A percentile compares a stretch with the other conserved stretches of the same genome.
Evolutionary conservation across 2,797 vertebrate genomes (phyloP).

Genomic region (Gymnoscopelus braueri): DNA sequence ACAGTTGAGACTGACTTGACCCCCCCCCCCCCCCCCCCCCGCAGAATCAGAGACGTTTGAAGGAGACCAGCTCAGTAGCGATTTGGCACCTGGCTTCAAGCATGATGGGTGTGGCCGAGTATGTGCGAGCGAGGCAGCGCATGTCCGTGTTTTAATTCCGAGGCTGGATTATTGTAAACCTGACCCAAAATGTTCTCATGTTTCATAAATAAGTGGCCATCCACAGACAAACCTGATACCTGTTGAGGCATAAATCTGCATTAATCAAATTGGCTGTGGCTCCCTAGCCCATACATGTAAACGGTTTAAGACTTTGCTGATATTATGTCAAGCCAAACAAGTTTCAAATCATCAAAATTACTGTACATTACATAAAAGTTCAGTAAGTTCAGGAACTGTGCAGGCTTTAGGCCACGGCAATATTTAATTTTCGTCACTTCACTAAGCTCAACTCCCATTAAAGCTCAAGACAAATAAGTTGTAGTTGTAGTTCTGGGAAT

Average conservation of each 20-base stretch:
- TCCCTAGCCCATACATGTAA: not conserved
- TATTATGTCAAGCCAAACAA: too few species aligned
- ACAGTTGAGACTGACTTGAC: not conserved
- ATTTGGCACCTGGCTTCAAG: not conserved
- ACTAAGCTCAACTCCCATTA: too few species aligned
- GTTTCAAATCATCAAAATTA: too few species aligned
- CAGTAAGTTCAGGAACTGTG: too few species aligned
- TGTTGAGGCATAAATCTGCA: not conserved
- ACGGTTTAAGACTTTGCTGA: too few species aligned
- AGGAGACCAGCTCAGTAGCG: not conserved
- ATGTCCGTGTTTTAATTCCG: not conserved
- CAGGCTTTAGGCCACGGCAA: too few species aligned
- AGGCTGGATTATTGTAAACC: slow-evolving; percentile 1
- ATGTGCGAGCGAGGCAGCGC: not conserved
- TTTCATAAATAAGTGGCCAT: not conserved
- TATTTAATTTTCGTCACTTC: too few species aligned
- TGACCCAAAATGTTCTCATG: not conserved
- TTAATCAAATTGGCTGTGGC: not conserved
- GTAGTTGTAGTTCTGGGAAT: too few species aligned
- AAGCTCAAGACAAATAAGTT: too few species aligned
- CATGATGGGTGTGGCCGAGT: not conserved
- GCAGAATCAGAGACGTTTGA: not conserved
- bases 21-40: too few species aligned
- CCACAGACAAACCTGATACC: not conserved
- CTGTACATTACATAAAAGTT: too few species aligned